Evolutionary conservation across 2,888 invertebrate genomes (phyloP), one percentile per base, ranked within the genome.

Genomic region (Argynnis bischoffii): DNA sequence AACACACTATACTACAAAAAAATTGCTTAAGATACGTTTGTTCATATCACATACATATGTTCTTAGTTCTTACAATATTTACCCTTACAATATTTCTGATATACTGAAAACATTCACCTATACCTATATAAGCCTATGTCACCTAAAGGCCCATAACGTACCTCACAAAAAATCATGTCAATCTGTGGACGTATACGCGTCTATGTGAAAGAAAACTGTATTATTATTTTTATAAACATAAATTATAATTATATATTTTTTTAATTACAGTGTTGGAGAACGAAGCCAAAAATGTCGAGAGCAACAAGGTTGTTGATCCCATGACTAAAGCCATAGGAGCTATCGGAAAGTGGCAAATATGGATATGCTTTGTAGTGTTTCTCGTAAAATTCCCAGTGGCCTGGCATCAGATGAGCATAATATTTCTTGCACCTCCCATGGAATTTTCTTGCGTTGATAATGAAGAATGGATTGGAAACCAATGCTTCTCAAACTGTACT

Each of bases 341-440:
- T 46, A 94, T 96, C 67, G 96, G 96, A 6, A 93, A 93, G 78
- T 97, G 96, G 95, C 96, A 97, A 80, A 92, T 96, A 72, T 93
- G 94, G 90, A 93, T 96, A 63, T 95, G 95, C 74, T 86, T 94
- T 59, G 93, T 95, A 0, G 94, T 96, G 51, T 95, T 96, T 72
- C 88, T 96, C 13, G 94, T 95, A 64, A 96, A 96, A 85, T 95
- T 96, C 79, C 96, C 96, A 0, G 95, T 96, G 0, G 96, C 96
- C 0, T 97, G 96, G 96, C 96, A 96, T 80, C 96, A 96, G 78
- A 93, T 96, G 82, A 95, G 95, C 72, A 96, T 96, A 71, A 95
- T 96, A 69, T 96, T 97, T 79, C 93, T 96, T 71, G 95, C 96
- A 6, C 96, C 96, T 0, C 94, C 95, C 0, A 93, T 94, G 64